Percentiles rank a stretch among this genome's conserved stretches.
Evolutionary conservation across 2,888 invertebrate species (phyloP).

Genomic region (Cheiracanthium punctorium): DNA sequence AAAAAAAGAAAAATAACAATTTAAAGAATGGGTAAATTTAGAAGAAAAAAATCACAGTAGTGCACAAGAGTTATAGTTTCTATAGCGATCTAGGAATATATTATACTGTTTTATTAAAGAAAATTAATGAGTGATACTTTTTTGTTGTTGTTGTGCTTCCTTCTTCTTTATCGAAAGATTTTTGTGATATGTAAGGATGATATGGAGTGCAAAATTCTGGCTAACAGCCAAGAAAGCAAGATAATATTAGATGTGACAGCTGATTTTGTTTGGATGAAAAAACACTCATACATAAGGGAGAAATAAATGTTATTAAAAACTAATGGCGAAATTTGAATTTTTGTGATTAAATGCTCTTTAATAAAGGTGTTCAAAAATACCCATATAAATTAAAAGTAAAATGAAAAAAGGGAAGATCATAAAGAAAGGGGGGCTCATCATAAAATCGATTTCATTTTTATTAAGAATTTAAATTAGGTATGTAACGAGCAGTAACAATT

Average conservation of each 20-base stretch:
- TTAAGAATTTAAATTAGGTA: too few relatives aligned
- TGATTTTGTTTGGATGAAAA: not conserved
- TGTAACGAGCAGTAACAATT: too few relatives aligned
- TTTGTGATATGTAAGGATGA: not conserved
- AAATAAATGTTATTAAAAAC: too few relatives aligned
- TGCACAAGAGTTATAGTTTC: not conserved
- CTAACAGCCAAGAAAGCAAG: conserved; percentile 7
- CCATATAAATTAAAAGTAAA: too few relatives aligned
- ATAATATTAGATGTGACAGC: not conserved
- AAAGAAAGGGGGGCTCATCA: too few relatives aligned
- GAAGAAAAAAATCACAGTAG: not conserved
- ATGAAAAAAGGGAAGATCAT: too few relatives aligned
- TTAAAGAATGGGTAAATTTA: conserved; percentile 10
- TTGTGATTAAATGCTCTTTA: too few relatives aligned
- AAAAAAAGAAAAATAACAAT: conserved; percentile 46
- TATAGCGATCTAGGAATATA: conserved; percentile 14
- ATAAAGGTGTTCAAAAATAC: too few relatives aligned
- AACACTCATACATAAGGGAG: too few relatives aligned
- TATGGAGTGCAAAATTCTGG: conserved; percentile 15
- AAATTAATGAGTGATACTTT: conserved; percentile 46
- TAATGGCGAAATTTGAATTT: too few relatives aligned
- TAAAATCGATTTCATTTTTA: too few relatives aligned
- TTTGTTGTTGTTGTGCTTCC: not conserved
- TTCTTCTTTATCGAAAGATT: conserved; percentile 1
- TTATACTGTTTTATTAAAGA: conserved; percentile 60